These are phyloP conservation scores for Sinelater perroti DNA, from an alignment of 2,888 invertebrate genomes.

Conservation along the genomic window DNA sequence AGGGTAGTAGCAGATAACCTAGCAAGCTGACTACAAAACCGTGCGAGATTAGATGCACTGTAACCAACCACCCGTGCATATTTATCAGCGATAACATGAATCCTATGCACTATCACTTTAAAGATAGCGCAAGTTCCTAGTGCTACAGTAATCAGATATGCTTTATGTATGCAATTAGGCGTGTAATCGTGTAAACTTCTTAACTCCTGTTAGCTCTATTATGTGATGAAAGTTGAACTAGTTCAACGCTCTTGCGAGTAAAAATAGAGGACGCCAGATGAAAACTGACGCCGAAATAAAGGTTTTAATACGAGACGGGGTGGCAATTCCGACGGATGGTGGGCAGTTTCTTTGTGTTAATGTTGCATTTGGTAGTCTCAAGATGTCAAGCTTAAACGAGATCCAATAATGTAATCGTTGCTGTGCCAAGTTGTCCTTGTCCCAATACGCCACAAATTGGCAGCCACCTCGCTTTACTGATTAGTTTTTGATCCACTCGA, in stretches of 20 bases:
- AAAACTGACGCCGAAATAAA: background rate
- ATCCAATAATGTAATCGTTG: conserved; percentile 19
- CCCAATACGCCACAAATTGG: conserved; percentile 20
- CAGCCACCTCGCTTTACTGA: conserved; percentile 16
- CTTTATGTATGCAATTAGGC: conserved; percentile 6
- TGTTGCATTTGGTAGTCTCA: conserved; percentile 10
- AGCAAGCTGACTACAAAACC: background rate
- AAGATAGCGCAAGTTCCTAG: conserved; percentile 7
- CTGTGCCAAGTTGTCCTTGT: conserved; percentile 14
- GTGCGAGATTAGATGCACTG: conserved; percentile 1
- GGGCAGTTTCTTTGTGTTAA: background rate
- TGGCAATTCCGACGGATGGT: too few relatives aligned
- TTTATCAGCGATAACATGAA: conserved; percentile 14
- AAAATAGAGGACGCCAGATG: background rate
- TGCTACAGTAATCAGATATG: conserved; percentile 11
- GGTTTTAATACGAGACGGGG: too few relatives aligned
- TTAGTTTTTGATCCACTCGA: conserved; percentile 19
- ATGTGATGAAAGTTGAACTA: conserved; percentile 1
- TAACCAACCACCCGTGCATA: conserved; percentile 12
- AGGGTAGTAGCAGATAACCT: too few relatives aligned
- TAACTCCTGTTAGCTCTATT: background rate
- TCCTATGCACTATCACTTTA: conserved; percentile 14
- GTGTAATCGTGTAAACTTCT: conserved; percentile 4
- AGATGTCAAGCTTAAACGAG: conserved; percentile 9
- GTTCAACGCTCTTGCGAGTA: background rate